Evolutionary conservation across 2,113 vertebrate species (phyloP), one percentile per base, ranked within the genome.

Genomic region (Gracilinanus agilis): DNA sequence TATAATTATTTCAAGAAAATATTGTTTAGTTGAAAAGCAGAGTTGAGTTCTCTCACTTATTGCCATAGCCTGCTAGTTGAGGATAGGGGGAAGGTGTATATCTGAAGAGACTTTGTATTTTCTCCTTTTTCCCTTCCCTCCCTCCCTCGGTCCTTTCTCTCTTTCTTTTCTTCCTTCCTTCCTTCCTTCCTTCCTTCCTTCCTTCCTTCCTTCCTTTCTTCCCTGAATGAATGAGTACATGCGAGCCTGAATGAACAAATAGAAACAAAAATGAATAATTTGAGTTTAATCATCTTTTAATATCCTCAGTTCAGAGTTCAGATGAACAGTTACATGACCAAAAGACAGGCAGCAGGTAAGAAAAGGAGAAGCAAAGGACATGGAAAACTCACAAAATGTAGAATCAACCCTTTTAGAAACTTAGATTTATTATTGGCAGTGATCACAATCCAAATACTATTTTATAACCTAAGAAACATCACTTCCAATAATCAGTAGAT

Each of bases 401-500:
- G 54, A 94, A 91, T 13, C 5, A 91, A 90, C 16, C 9, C 44
- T 92, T 6, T 91, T 49, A 25, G 19, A 54, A 53, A 24, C 61
- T 92, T 0, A 16, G 88, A 44, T 11, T 91, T 95, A 75, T 40
- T 83, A 23, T 0, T 67, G 27, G 40, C n/a, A 40, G n/a, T 40
- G 67, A 40, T 83, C 19, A 40, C n/a, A 83, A 40, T 7, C 10
- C 67, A 83, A 83, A 40, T 83, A 83, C 34, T 75, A 23, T 6
- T 88, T 56, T 24, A 7, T 49, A 6, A 67, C 3, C 40, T 9
- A 53, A 27, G n/a, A 53, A 93, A 88, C 11, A 10, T 6, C 34
- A 54, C 24, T 75, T 13, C 8, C 1, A 7, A 23, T 13, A 0
- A 55, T 91, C 97, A 24, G 93, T 24, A 94, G 98, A 97, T 94